Percentiles rank a stretch among this genome's conserved stretches.
phyloP scores from a whole-genome alignment of 2,113 vertebrate species.

The Aegithalos caudatus region DNA sequence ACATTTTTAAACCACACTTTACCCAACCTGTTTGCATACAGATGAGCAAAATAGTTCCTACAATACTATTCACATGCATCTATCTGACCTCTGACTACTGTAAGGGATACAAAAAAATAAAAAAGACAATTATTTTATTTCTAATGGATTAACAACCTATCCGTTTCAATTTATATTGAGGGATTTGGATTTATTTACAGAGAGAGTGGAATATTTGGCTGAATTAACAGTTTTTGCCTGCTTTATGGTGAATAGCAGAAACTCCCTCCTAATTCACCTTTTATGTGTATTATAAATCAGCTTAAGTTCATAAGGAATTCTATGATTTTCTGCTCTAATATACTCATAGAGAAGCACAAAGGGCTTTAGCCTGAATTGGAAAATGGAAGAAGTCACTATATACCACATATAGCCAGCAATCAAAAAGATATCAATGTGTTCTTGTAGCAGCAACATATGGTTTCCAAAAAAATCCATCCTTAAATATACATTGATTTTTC shows the following conservation, averaged over 20 bases:
- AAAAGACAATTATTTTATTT: not conserved
- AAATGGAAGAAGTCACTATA: constrained; percentile 11
- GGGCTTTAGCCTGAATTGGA: not conserved
- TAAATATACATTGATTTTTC: constrained; percentile 44
- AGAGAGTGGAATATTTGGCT: not conserved
- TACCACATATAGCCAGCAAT: not conserved
- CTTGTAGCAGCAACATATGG: constrained; percentile 43
- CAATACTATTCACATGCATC: not conserved
- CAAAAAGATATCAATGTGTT: constrained; percentile 36
- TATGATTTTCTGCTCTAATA: not conserved
- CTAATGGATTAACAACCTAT: constrained; percentile 6
- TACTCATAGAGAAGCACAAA: not conserved
- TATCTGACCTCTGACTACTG: not conserved
- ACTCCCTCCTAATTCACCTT: not conserved
- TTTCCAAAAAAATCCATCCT: constrained; percentile 35
- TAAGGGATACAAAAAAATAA: not conserved
- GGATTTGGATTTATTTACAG: constrained; percentile 9
- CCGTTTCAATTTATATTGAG: not conserved
- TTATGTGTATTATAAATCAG: constrained; percentile 43
- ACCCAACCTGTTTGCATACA: not conserved
- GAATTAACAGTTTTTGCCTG: constrained; percentile 42
- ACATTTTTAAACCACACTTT: not conserved
- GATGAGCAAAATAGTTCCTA: not conserved
- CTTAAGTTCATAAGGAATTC: not conserved
- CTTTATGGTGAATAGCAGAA: constrained; percentile 1